Evolutionary conservation across 2,113 vertebrate species (phyloP).

Genomic region (Callipepla squamata): DNA sequence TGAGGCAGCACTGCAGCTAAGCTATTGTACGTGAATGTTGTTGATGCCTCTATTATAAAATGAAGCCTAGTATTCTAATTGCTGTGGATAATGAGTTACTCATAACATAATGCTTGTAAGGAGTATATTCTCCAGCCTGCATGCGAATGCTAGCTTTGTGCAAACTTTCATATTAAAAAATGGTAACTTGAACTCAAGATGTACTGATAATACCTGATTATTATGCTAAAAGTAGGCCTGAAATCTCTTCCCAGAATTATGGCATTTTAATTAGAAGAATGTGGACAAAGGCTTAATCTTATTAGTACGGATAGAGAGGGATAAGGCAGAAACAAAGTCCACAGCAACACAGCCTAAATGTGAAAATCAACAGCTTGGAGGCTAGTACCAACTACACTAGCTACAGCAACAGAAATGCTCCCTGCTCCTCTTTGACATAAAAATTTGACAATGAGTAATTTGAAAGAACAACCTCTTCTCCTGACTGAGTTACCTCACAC

Average conservation of each 20-base stretch:
- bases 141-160: background rate
- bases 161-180: slow-evolving; percentile 8
- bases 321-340: slow-evolving; percentile 27
- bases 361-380: background rate
- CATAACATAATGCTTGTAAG: background rate
- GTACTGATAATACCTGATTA: background rate
- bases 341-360: background rate
- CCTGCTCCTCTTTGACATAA: background rate
- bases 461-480: background rate
- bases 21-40: background rate
- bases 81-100: background rate
- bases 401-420: background rate
- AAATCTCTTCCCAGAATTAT: slow-evolving; percentile 24
- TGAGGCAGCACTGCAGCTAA: background rate
- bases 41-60: background rate
- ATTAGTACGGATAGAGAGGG: background rate
- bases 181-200: slow-evolving; percentile 5
- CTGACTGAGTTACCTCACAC: background rate
- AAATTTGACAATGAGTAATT: slow-evolving; percentile 4
- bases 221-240: background rate
- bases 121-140: background rate
- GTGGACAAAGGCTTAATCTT: slow-evolving; percentile 35
- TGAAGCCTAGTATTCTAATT: background rate
- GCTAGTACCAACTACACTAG: background rate
- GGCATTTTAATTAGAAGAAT: slow-evolving; percentile 48